Conservation (phyloP, 2,797 vertebrate species). For the Varecia variegata region DNA sequence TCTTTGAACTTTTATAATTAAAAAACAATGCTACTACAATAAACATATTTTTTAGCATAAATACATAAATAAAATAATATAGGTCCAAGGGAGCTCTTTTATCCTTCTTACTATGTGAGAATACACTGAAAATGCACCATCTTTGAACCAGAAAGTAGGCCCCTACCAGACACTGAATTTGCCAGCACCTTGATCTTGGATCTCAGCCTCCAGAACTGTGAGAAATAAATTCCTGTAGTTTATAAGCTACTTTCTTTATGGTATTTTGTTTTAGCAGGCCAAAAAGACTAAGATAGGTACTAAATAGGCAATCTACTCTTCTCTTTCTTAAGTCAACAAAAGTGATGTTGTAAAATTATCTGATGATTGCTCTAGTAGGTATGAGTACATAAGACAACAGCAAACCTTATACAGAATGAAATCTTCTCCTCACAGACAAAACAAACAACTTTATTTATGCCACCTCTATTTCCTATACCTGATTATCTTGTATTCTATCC, state of each 20-base stretch:
- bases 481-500: background rate
- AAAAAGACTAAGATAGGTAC: background rate
- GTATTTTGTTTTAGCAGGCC: background rate
- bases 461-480: background rate
- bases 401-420: background rate
- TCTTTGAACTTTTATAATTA: slow-evolving; percentile 1
- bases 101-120: background rate
- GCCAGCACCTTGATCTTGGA: background rate
- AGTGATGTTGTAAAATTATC: background rate
- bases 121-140: background rate
- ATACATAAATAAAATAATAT: too few relatives aligned
- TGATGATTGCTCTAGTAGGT: background rate
- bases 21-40: background rate
- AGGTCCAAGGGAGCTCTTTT: background rate
- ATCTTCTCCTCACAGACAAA: background rate
- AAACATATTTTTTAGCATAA: background rate
- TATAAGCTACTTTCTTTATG: background rate
- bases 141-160: background rate
- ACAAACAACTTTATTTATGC: background rate
- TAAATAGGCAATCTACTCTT: background rate
- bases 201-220: background rate
- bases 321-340: background rate
- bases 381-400: background rate
- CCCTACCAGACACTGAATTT: background rate
- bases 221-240: background rate